phyloP scores from a whole-genome alignment of 2,888 invertebrate genomes.

The Dasypolia templi region DNA sequence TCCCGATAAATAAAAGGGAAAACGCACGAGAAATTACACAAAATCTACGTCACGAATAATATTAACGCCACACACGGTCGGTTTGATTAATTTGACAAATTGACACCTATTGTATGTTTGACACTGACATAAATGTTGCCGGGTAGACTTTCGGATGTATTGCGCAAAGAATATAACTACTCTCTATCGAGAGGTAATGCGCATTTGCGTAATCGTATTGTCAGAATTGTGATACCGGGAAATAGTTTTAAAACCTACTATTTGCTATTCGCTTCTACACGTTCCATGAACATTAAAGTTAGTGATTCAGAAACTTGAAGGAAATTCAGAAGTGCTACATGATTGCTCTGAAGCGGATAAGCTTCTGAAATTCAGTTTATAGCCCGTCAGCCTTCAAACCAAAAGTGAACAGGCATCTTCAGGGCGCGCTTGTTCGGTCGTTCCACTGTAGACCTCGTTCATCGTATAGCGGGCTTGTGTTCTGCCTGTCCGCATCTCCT shows the following conservation, averaged over 20 bases:
- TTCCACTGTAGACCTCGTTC: too few species aligned
- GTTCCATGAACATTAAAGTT: background rate
- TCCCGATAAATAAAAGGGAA: slow-evolving; percentile 29
- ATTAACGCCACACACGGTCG: slow-evolving; percentile 21
- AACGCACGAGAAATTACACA: slow-evolving; percentile 37
- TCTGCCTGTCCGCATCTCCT: too few species aligned
- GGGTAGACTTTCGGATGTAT: too few species aligned
- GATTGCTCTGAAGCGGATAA: background rate
- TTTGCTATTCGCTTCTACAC: background rate
- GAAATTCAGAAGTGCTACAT: background rate
- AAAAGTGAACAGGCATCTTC: too few species aligned
- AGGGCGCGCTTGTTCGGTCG: too few species aligned
- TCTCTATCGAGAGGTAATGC: too few species aligned
- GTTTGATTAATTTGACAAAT: slow-evolving; percentile 42
- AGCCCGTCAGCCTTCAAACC: too few species aligned
- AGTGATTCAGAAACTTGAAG: background rate
- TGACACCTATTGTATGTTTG: too few species aligned
- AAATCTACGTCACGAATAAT: slow-evolving; percentile 47
- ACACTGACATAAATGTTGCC: slow-evolving; percentile 35
- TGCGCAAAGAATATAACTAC: too few species aligned
- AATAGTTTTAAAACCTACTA: slow-evolving; percentile 15
- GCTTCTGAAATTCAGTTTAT: background rate
- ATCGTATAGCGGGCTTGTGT: too few species aligned
- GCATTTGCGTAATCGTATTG: too few species aligned
- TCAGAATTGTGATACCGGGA: slow-evolving; percentile 37